These are phyloP conservation scores for Anodontia alba DNA, from an alignment of 2,888 invertebrate species.

Conservation along the genomic window DNA sequence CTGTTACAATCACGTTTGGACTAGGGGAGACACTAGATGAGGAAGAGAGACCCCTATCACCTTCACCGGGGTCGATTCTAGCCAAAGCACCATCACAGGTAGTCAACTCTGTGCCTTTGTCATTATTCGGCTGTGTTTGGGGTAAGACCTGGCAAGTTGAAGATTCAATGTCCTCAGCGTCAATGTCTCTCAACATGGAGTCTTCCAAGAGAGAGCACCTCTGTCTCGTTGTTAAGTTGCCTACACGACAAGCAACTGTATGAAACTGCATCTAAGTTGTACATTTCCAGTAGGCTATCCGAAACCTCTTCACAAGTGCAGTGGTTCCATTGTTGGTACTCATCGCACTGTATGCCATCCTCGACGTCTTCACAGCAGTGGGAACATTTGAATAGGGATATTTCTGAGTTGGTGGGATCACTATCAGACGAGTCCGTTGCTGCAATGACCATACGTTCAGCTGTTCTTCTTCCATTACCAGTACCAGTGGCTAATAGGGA, in stretches of 20 bases:
- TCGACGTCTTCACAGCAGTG: background rate
- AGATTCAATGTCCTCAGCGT: too few relatives aligned
- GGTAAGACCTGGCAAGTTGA: too few relatives aligned
- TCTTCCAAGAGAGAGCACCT: too few relatives aligned
- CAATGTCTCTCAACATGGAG: too few relatives aligned
- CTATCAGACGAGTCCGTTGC: background rate
- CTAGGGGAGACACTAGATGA: too few relatives aligned
- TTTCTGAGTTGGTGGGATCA: background rate
- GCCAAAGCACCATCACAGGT: too few relatives aligned
- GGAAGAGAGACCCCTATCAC: too few relatives aligned
- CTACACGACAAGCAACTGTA: background rate
- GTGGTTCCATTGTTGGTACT: background rate
- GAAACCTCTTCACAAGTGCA: background rate
- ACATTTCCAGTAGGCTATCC: background rate
- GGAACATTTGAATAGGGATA: background rate
- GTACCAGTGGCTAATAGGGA: background rate
- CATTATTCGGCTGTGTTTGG: too few relatives aligned
- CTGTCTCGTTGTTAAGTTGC: background rate
- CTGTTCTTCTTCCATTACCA: background rate
- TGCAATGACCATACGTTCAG: background rate
- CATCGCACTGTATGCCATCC: background rate
- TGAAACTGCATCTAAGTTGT: background rate
- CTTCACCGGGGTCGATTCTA: too few relatives aligned
- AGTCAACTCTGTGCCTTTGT: too few relatives aligned
- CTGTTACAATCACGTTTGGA: too few relatives aligned